A percentile compares a stretch with the other conserved stretches of the same genome.
Conservation (phyloP, 2,888 invertebrate species). For the Aporophyla lueneburgensis region DNA sequence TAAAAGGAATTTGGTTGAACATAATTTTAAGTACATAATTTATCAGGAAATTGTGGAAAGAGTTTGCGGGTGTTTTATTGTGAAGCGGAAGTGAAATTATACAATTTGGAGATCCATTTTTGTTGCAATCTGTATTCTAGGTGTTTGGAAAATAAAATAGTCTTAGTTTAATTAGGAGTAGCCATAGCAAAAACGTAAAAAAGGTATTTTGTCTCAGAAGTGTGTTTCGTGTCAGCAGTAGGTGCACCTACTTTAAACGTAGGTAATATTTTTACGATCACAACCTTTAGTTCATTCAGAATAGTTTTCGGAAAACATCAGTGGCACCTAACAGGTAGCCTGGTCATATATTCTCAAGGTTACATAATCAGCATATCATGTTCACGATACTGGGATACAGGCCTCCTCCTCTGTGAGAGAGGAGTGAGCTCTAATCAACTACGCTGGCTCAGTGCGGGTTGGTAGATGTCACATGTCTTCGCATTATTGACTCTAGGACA, state of each 20-base stretch:
- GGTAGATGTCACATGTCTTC: too few relatives aligned
- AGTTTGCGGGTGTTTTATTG: slow-evolving; percentile 55
- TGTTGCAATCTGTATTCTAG: slow-evolving; percentile 6
- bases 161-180: too few relatives aligned
- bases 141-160: too few relatives aligned
- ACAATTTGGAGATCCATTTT: slow-evolving; percentile 27
- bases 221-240: not conserved
- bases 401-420: too few relatives aligned
- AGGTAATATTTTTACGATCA: slow-evolving; percentile 13
- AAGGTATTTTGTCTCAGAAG: not conserved
- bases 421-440: too few relatives aligned
- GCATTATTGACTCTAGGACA: too few relatives aligned
- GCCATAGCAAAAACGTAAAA: not conserved
- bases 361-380: not conserved
- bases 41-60: slow-evolving; percentile 45
- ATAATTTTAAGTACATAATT: slow-evolving; percentile 52
- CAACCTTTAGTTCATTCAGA: not conserved
- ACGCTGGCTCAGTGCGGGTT: too few relatives aligned
- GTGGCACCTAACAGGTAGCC: slow-evolving; percentile 13
- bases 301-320: slow-evolving; percentile 12
- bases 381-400: too few relatives aligned
- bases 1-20: slow-evolving; percentile 45
- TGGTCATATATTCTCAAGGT: slow-evolving; percentile 20
- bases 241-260: not conserved
- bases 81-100: slow-evolving; percentile 39